Base-by-base conservation (phyloP, 2,113 vertebrate genomes). In the Odocoileus hemionus region DNA sequence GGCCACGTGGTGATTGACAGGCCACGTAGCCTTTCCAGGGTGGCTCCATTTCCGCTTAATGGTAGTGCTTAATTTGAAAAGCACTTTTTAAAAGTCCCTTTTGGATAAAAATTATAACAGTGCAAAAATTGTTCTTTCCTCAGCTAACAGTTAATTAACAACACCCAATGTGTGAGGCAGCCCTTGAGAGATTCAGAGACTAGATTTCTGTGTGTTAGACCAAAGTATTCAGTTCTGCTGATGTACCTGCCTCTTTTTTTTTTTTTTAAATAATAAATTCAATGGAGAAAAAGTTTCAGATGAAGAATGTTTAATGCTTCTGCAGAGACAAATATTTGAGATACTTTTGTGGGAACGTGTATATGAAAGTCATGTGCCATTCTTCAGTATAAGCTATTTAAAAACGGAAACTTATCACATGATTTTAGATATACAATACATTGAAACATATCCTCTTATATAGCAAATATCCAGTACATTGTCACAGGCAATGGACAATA, bases 111-210 rank as follows among this genome's bases (percentile, higher is more conserved):
- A 58, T 64, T 58, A 9, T 58, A 87, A 92, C 70, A 80, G 84
- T 54, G 58, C 58, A 84, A 86, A 96, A 97, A 96, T 76, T 96
- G 60, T 89, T 96, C 61, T 96, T 87, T 36, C 67, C 67, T 85
- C 57, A 84, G 39, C 61, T 74, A 82, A 64, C 16, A 93, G 91
- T 82, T 54, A 57, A 19, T 93, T 60, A 90, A 74, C n/a, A 86
- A 54, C 76, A 67, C 47, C 21, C 33, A 84, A 19, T 50, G 43
- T 82, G 70, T 45, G 74, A 96, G 39, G 47, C 10, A 43, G 45
- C 2, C 50, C 36, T 95, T 89, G 91, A 47, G 64, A 39, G 93
- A 91, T 30, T 89, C 23, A 19, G 33, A 78, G 45, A 5, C 76
- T 70, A 76, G 4, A 87, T 67, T 78, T 84, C n/a, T 92, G 39